Conservation (phyloP, 2,797 vertebrate genomes). For the Sebastes nivosus region DNA sequence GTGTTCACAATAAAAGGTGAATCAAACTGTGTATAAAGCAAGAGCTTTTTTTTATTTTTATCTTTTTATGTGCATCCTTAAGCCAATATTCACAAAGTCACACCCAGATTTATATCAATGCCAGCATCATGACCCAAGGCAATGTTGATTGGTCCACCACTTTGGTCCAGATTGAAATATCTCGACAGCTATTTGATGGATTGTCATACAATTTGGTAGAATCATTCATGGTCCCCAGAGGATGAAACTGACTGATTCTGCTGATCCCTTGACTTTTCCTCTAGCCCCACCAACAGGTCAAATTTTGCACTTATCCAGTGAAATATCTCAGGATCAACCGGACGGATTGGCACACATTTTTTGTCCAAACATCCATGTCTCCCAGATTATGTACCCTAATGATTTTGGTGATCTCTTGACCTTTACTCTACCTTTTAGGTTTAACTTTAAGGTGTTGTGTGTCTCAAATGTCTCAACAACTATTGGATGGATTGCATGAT, state of each 20-base stretch:
- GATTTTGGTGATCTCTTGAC: not conserved
- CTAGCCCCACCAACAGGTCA: not conserved
- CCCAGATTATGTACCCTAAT: not conserved
- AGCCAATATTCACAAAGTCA: not conserved
- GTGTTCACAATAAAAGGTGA: not conserved
- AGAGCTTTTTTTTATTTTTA: not conserved
- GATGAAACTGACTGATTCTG: not conserved
- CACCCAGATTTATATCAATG: not conserved
- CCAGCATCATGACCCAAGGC: not conserved
- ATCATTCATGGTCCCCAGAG: not conserved
- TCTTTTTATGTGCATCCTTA: not conserved
- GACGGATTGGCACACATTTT: rapidly evolving
- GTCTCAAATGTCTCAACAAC: not conserved
- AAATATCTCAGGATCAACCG: not conserved
- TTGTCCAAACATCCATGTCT: not conserved
- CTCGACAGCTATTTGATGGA: no score
- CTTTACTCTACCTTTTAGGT: not conserved
- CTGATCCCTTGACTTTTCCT: not conserved
- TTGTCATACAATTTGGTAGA: not conserved
- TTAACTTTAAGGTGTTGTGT: not conserved
- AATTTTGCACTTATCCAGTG: not conserved
- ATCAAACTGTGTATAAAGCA: not conserved
- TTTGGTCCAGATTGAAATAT: not conserved
- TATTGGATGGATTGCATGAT: not conserved
- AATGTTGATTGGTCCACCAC: not conserved